Percentiles rank a stretch among this genome's conserved stretches.
Conservation (phyloP, 2,888 invertebrate species). For the Apocheima hispidaria region DNA sequence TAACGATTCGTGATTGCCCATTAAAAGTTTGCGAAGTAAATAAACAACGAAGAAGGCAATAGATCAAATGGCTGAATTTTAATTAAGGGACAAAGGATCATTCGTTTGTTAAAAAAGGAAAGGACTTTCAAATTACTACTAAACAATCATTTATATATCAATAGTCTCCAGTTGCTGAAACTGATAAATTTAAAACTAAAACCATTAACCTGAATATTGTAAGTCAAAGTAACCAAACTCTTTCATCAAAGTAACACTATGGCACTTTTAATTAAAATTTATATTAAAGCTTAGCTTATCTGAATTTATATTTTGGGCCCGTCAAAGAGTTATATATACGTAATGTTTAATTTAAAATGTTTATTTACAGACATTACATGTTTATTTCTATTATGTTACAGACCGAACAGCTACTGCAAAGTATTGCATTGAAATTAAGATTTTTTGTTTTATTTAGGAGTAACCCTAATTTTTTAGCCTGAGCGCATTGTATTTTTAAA, state of each 20-base stretch:
- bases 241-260: slow-evolving; percentile 31
- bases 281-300: too few relatives aligned
- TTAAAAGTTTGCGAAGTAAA: slow-evolving; percentile 4
- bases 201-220: slow-evolving; percentile 14
- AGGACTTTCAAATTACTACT: background rate
- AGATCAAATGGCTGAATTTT: background rate
- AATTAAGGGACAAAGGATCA: slow-evolving; percentile 6
- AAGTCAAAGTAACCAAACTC: background rate
- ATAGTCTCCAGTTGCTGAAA: too few relatives aligned
- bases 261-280: slow-evolving; percentile 48
- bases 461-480: background rate
- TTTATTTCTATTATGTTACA: slow-evolving; percentile 14
- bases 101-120: background rate
- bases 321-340: slow-evolving; percentile 39
- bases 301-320: slow-evolving; percentile 37
- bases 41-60: background rate
- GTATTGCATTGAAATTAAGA: slow-evolving; percentile 4
- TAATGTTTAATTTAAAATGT: slow-evolving; percentile 34
- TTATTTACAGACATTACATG: too few relatives aligned
- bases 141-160: background rate
- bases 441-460: background rate
- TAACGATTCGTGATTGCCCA: background rate
- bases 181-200: background rate
- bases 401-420: slow-evolving; percentile 4
- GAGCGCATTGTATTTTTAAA: slow-evolving; percentile 11